Evolutionary conservation across 2,797 vertebrate genomes (phyloP).

Genomic region (Acanthiza pusilla): DNA sequence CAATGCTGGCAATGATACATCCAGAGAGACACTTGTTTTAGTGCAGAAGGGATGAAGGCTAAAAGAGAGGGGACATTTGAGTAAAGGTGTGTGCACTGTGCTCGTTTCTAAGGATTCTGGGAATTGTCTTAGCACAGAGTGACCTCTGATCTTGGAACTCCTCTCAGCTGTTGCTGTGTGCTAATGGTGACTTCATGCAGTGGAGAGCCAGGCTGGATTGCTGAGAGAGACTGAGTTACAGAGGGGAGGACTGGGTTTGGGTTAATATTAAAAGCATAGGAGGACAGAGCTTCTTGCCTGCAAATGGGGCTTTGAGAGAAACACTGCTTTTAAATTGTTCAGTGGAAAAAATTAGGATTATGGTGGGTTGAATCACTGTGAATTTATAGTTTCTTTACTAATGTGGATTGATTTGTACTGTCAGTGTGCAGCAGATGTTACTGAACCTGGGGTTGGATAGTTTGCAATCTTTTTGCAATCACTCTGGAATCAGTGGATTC

Average conservation of each 20-base stretch:
- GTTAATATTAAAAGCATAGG: background rate
- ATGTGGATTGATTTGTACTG: background rate
- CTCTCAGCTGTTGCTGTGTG: background rate
- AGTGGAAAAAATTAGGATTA: background rate
- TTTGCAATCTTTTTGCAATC: background rate
- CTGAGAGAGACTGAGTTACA: background rate
- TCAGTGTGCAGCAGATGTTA: background rate
- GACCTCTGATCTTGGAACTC: background rate
- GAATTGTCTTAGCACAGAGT: background rate
- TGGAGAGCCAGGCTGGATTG: background rate
- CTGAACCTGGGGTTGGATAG: background rate
- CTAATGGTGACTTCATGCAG: background rate
- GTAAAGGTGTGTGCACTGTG: background rate
- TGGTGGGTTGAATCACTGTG: background rate
- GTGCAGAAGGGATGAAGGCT: background rate
- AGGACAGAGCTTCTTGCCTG: background rate
- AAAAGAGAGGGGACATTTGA: background rate
- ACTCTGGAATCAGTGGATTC: background rate
- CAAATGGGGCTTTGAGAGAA: background rate
- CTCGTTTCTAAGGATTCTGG: background rate
- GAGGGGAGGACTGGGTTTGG: background rate
- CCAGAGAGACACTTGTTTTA: background rate
- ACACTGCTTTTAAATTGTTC: background rate
- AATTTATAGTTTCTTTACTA: background rate
- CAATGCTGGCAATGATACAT: background rate